Evolutionary conservation across 2,797 vertebrate genomes (phyloP).

Genomic region (Spinus pinus): DNA sequence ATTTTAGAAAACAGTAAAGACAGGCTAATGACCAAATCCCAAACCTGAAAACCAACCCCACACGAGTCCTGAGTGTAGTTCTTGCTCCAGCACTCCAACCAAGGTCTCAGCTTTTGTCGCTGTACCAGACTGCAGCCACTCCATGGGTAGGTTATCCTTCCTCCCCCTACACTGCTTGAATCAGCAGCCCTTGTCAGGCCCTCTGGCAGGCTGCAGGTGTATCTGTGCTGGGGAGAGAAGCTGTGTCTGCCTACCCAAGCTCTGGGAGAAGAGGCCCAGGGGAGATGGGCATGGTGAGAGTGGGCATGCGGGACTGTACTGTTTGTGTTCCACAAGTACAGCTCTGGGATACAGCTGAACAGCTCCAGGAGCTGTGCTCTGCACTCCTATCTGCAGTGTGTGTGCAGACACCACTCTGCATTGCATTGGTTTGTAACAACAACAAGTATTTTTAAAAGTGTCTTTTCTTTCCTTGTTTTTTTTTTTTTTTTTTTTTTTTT

Average conservation of each 20-base stretch:
- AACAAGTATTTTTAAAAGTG: background rate
- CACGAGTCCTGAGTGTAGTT: background rate
- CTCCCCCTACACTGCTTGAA: background rate
- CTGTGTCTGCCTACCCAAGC: rapidly evolving
- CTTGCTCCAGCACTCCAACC: background rate
- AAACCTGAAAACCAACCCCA: background rate
- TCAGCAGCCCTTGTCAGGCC: background rate
- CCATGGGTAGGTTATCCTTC: background rate
- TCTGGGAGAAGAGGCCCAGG: background rate
- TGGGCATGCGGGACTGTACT: rapidly evolving
- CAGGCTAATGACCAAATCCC: background rate
- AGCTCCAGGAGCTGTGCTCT: background rate
- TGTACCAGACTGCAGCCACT: background rate
- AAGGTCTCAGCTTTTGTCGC: background rate
- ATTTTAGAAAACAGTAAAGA: background rate
- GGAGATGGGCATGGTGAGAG: background rate
- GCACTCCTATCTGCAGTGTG: rapidly evolving
- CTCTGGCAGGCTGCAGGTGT: background rate
- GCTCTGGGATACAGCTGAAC: background rate
- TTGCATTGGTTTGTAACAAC: background rate
- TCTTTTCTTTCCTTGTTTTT: background rate
- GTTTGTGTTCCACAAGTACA: background rate
- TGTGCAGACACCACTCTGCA: background rate
- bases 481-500: too few relatives aligned
- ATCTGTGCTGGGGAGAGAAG: background rate